Evolutionary conservation across 2,113 vertebrate species (phyloP).

Genomic region (Tragelaphus buxtoni): DNA sequence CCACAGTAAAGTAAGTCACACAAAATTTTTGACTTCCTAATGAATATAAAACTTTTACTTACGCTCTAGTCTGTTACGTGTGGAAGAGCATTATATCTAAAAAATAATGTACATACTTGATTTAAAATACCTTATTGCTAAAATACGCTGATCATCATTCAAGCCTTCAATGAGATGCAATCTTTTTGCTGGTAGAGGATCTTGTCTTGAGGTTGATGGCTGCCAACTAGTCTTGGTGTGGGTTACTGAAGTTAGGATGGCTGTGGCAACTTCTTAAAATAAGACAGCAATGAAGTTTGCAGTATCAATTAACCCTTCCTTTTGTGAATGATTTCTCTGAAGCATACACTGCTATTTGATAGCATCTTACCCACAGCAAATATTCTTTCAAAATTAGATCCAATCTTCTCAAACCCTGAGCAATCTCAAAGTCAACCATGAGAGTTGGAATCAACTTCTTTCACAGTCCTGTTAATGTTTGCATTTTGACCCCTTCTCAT

Average conservation of each 20-base stretch:
- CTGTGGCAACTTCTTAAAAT: background rate
- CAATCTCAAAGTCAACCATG: background rate
- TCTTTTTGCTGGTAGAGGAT: background rate
- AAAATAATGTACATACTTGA: background rate
- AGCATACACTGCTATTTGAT: background rate
- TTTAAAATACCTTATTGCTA: background rate
- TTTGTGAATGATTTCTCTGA: background rate
- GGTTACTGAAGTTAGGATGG: background rate
- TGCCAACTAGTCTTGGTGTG: background rate
- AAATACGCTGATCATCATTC: background rate
- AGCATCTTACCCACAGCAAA: background rate
- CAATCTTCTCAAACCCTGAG: background rate
- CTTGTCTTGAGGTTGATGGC: background rate
- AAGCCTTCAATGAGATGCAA: background rate
- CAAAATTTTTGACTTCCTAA: background rate
- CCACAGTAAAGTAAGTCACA: background rate
- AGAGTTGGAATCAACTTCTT: background rate
- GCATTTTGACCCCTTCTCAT: background rate
- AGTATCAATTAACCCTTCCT: background rate
- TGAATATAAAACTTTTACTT: background rate
- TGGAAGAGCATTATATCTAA: background rate
- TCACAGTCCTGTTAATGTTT: background rate
- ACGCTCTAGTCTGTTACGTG: background rate
- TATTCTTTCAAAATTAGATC: background rate
- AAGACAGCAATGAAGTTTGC: background rate